Evolutionary conservation across 2,797 vertebrate genomes (phyloP).

Genomic region (Amphiprion clarkii): DNA sequence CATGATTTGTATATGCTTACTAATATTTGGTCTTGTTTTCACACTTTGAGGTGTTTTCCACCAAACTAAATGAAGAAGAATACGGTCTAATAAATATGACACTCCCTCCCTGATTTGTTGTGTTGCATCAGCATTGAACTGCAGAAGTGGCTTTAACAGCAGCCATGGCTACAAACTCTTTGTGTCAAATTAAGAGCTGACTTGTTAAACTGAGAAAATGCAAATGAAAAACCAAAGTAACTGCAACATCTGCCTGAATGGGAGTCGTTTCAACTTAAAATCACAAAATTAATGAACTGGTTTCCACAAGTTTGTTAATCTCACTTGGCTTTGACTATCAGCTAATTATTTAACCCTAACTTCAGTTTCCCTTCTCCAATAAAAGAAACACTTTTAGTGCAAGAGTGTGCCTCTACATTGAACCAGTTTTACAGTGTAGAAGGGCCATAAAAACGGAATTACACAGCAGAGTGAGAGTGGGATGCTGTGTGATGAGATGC

Average conservation of each 20-base stretch:
- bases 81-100: too few species aligned
- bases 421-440: neutral
- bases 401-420: neutral
- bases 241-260: too few species aligned
- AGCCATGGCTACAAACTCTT: neutral
- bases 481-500: constrained; percentile 17
- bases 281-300: too few species aligned
- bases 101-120: too few species aligned
- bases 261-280: neutral
- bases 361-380: too few species aligned
- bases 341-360: too few species aligned
- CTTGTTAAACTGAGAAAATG: constrained; percentile 2
- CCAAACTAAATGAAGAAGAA: too few species aligned
- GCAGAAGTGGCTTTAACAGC: neutral
- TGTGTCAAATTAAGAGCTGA: neutral
- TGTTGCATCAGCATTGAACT: too few species aligned
- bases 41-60: too few species aligned
- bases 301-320: neutral
- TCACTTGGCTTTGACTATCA: too few species aligned
- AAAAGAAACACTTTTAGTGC: neutral
- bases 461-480: neutral
- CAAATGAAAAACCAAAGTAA: neutral
- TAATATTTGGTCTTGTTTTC: neutral
- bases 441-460: neutral
- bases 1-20: neutral